Evolutionary conservation across 2,888 invertebrate species (phyloP).

Genomic region (Vannuccia rotundouncinata): DNA sequence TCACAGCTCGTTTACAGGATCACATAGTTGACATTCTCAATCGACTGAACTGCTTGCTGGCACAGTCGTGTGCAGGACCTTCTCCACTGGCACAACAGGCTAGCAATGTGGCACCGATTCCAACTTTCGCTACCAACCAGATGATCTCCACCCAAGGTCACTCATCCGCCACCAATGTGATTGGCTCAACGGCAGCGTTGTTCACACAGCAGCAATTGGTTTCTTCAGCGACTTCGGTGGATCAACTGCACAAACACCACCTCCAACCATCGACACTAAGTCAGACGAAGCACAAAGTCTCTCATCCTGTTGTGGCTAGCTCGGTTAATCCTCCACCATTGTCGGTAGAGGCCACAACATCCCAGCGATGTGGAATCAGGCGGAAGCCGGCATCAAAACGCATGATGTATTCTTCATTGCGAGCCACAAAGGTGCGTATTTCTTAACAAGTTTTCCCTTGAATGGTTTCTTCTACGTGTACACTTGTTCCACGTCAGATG

Average conservation of each 20-base stretch:
- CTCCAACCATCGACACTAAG: too few species aligned
- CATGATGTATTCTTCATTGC: neutral
- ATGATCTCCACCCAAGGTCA: too few species aligned
- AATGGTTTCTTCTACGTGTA: too few species aligned
- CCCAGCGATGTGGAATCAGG: neutral
- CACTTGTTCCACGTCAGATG: too few species aligned
- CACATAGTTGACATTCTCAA: neutral
- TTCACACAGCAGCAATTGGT: neutral
- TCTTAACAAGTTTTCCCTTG: too few species aligned
- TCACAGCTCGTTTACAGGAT: neutral
- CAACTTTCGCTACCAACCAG: neutral
- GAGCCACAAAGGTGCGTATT: neutral
- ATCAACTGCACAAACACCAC: neutral
- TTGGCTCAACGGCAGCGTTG: neutral
- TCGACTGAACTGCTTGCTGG: neutral
- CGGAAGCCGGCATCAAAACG: neutral
- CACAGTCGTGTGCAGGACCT: neutral
- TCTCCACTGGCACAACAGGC: neutral
- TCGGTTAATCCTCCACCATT: neutral
- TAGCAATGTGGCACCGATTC: neutral
- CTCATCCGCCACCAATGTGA: too few species aligned
- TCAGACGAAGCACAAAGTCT: neutral
- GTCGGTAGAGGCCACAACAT: neutral
- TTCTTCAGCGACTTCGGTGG: neutral
- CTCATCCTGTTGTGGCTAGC: neutral